These are phyloP conservation scores for Ceryle rudis DNA, from an alignment of 2,797 vertebrate species.

Conservation along the genomic window DNA sequence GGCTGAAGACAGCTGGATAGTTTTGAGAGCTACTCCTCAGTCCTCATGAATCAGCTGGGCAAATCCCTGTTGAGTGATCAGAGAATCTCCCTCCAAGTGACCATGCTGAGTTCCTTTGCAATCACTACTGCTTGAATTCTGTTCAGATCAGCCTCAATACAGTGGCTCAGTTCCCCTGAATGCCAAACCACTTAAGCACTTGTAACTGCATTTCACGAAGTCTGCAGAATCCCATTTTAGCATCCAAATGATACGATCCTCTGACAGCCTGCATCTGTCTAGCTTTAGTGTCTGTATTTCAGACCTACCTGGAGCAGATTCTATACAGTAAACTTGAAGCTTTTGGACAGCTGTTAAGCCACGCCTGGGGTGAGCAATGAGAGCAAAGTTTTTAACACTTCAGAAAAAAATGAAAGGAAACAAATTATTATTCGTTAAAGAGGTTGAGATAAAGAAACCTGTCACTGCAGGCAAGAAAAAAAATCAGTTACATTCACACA, in stretches of 20 bases:
- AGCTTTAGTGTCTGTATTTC: slow-evolving; percentile 21
- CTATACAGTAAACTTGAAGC: slow-evolving; percentile 58
- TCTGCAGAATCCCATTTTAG: not conserved
- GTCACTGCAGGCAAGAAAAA: slow-evolving; percentile 29
- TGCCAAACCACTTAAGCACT: not conserved
- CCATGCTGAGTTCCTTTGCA: not conserved
- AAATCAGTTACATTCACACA: slow-evolving; percentile 20
- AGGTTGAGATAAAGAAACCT: slow-evolving; percentile 6
- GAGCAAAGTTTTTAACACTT: slow-evolving; percentile 49
- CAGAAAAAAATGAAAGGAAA: slow-evolving; percentile 26
- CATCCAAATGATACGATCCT: not conserved
- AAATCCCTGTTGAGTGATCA: not conserved
- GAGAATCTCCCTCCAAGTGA: not conserved
- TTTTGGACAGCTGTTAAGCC: slow-evolving; percentile 62
- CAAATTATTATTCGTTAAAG: slow-evolving; percentile 35
- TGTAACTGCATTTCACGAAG: not conserved
- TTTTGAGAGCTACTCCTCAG: not conserved
- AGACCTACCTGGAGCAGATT: slow-evolving; percentile 59
- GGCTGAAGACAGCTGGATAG: not conserved
- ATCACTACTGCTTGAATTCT: not conserved
- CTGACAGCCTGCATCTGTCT: slow-evolving; percentile 26
- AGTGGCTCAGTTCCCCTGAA: not conserved
- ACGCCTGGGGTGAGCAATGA: slow-evolving; percentile 35
- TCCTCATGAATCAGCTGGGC: not conserved
- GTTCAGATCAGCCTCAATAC: not conserved